phyloP scores from a whole-genome alignment of 2,797 vertebrate genomes.

The Cyprinodon diabolis region DNA sequence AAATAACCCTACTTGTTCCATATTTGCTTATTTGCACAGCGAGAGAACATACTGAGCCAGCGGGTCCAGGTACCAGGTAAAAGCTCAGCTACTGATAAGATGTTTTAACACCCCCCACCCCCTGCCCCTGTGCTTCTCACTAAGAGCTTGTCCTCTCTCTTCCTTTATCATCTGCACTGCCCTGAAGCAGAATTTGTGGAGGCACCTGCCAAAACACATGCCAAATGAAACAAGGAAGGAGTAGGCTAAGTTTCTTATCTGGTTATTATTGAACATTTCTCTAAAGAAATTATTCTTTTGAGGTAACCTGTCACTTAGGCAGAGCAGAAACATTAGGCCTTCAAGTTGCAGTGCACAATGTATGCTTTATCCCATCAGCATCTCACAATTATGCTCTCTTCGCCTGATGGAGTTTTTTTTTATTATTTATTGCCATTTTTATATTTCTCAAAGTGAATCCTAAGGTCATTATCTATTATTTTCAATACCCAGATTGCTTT shows the following conservation, averaged over 20 bases:
- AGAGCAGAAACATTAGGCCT: constrained; percentile 13
- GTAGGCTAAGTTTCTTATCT: constrained; percentile 53
- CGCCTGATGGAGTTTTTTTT: constrained; percentile 28
- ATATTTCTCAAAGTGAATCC: constrained; percentile 38
- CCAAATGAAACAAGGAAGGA: constrained; percentile 51
- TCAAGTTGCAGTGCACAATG: constrained; percentile 11
- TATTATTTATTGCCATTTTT: background rate
- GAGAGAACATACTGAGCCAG: constrained; percentile 48
- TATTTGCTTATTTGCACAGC: constrained; percentile 47
- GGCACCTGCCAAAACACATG: constrained; percentile 46
- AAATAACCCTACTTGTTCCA: constrained; percentile 41
- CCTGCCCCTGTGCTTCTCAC: background rate
- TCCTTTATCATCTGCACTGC: constrained; percentile 51
- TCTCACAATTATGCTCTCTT: constrained; percentile 23
- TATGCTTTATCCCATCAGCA: constrained; percentile 28
- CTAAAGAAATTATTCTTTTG: constrained; percentile 39
- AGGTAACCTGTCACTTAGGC: constrained; percentile 53
- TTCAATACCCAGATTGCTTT: constrained; percentile 35
- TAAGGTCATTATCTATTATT: constrained; percentile 42
- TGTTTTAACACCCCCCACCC: constrained; percentile 5
- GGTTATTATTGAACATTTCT: constrained; percentile 46
- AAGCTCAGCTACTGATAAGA: constrained; percentile 52
- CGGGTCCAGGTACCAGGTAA: constrained; percentile 69
- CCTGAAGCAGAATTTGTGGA: constrained; percentile 42
- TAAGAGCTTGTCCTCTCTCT: constrained; percentile 19